Conservation (phyloP, 2,888 invertebrate genomes). For the Himalopsyche anomala region DNA sequence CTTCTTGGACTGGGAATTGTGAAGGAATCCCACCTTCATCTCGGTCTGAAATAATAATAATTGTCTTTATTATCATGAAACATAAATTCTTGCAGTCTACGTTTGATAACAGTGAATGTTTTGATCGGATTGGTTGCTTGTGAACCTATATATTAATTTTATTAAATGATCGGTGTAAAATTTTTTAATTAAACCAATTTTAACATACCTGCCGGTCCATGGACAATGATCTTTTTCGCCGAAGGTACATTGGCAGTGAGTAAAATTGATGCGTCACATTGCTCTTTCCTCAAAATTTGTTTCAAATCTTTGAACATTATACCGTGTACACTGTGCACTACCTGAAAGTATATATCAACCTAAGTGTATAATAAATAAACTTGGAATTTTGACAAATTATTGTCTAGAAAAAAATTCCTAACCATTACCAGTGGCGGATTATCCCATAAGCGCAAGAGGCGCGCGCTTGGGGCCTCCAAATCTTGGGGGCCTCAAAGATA, state of each 20-base stretch:
- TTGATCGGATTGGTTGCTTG: no score
- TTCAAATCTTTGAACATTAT: slow-evolving; percentile 99
- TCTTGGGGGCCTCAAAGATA: no score
- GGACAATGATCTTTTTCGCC: slow-evolving; percentile 98
- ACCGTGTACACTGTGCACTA: slow-evolving; percentile 98
- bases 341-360: slow-evolving; percentile 74
- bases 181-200: slow-evolving; percentile 35
- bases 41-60: slow-evolving; percentile 76
- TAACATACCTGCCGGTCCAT: slow-evolving; percentile 87
- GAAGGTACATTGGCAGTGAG: slow-evolving; percentile 99
- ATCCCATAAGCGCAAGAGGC: no score
- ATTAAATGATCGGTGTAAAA: background rate
- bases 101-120: no score
- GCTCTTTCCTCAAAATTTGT: slow-evolving; percentile 98
- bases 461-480: no score
- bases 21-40: slow-evolving; percentile 97
- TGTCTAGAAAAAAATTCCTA: no score
- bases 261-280: slow-evolving; percentile 98
- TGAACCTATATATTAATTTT: background rate
- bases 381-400: no score
- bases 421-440: no score
- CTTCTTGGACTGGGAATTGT: slow-evolving; percentile 98
- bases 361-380: no score
- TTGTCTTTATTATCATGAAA: background rate
- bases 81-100: no score